phyloP scores from a whole-genome alignment of 2,797 vertebrate species.

The Zonotrichia albicollis region DNA sequence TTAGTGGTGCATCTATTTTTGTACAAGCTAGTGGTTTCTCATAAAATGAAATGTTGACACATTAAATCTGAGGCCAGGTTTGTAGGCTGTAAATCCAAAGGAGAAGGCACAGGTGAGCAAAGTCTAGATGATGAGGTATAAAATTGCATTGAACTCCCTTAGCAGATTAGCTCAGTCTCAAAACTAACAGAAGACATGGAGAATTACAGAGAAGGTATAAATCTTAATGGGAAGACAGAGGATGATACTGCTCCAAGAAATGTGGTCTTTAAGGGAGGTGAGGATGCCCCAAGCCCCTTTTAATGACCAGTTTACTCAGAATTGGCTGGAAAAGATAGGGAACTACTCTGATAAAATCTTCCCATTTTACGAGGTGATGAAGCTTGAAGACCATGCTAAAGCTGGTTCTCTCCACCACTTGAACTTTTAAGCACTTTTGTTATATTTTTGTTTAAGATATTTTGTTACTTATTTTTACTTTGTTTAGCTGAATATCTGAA shows the following conservation, averaged over 20 bases:
- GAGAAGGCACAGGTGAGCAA: not conserved
- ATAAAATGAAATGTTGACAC: not conserved
- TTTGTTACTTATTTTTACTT: not conserved
- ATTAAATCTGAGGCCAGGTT: not conserved
- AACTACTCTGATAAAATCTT: not conserved
- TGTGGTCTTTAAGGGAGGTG: not conserved
- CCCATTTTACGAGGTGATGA: rapidly evolving
- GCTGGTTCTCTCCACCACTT: not conserved
- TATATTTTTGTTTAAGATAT: no score
- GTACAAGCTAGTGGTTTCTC: not conserved
- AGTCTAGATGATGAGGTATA: not conserved
- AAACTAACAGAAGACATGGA: not conserved
- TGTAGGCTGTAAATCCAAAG: not conserved
- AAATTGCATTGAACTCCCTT: not conserved
- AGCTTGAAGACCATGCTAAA: not conserved
- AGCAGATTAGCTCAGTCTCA: not conserved
- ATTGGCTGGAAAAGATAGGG: not conserved
- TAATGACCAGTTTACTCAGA: not conserved
- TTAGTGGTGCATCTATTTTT: not conserved
- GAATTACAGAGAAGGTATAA: not conserved
- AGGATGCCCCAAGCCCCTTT: not conserved
- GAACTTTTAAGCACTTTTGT: not conserved
- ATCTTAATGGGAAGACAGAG: not conserved
- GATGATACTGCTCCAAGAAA: rapidly evolving
- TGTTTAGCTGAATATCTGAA: not conserved